phyloP scores from a whole-genome alignment of 2,888 invertebrate species.

The Nemurella pictetii region DNA sequence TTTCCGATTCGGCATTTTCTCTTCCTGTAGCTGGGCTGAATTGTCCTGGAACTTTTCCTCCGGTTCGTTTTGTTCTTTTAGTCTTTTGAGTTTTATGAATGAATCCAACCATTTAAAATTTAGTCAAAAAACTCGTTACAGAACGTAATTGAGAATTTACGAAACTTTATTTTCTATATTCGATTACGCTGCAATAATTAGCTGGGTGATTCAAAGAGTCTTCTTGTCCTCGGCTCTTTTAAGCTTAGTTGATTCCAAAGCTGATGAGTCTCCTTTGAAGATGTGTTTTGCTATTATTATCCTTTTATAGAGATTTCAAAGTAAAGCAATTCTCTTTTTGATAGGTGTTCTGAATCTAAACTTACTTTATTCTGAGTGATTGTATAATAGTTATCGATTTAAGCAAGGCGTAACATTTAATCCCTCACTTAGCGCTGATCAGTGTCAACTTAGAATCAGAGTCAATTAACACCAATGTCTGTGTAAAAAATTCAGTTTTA shows the following conservation, averaged over 20 bases:
- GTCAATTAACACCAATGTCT: too few relatives aligned
- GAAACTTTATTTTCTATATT: background rate
- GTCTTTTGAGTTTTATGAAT: background rate
- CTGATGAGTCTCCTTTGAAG: background rate
- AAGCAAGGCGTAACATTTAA: too few relatives aligned
- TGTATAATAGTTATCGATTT: too few relatives aligned
- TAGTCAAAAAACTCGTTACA: background rate
- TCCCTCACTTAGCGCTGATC: too few relatives aligned
- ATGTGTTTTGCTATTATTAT: background rate
- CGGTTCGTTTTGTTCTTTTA: background rate
- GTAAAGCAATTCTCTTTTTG: background rate
- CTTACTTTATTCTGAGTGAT: too few relatives aligned
- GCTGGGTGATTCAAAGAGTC: background rate
- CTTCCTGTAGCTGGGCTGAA: background rate
- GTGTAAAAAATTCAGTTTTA: too few relatives aligned
- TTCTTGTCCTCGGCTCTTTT: background rate
- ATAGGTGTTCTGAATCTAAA: too few relatives aligned
- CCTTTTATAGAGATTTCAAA: background rate
- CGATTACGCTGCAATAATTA: background rate
- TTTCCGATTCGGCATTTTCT: background rate
- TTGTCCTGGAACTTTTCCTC: background rate
- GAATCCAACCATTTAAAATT: background rate
- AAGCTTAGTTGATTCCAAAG: background rate
- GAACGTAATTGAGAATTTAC: background rate
- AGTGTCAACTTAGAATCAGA: too few relatives aligned